Base-by-base conservation (phyloP, 2,113 vertebrate genomes). In the Marmota monax region DNA sequence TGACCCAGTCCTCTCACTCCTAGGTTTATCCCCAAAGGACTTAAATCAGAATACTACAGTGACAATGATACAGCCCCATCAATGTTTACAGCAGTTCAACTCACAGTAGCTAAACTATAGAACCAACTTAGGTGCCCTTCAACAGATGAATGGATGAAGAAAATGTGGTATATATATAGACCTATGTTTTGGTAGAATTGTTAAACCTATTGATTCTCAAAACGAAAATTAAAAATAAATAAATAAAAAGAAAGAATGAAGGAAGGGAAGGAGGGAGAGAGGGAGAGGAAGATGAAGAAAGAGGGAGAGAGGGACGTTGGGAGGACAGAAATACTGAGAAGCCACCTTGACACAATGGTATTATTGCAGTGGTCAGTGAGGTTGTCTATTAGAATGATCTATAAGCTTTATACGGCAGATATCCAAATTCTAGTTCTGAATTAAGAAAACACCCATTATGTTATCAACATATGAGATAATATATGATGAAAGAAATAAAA, bases 241-340 rank as follows among this genome's bases (percentile, higher is more conserved):
- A 80, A 11, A 27, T 1, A 29, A 27, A 29, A 78, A 4, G 53
- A 37, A 73, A 39, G 32, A 4, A 61, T 2, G 10, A 61, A 65
- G 58, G 16, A 5, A 32, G 9, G 12, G 16, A 7, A 5, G 4
- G 18, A 12, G 70, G 1, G n/a, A 37, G 5, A 1, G 9, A 17
- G 20, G 7, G 27, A 25, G 39, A 84, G 45, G 4, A 27, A 25
- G 2, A 39, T 4, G 12, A 4, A n/a, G 23, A 48, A 13, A 1
- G 4, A 63, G 8, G 34, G 3, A 37, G 16, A 20, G 2, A 34
- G 51, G 1, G 27, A 0, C 1, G 2, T 16, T 74, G 4, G 20
- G n/a, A 7, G 4, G 16, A 29, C 69, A 45, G 53, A 4, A 61
- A 7, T 37, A 56, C 7, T 4, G 22, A 16, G 27, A 13, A 84